phyloP scores from a whole-genome alignment of 2,113 vertebrate species.

The Caranx melampygus region DNA sequence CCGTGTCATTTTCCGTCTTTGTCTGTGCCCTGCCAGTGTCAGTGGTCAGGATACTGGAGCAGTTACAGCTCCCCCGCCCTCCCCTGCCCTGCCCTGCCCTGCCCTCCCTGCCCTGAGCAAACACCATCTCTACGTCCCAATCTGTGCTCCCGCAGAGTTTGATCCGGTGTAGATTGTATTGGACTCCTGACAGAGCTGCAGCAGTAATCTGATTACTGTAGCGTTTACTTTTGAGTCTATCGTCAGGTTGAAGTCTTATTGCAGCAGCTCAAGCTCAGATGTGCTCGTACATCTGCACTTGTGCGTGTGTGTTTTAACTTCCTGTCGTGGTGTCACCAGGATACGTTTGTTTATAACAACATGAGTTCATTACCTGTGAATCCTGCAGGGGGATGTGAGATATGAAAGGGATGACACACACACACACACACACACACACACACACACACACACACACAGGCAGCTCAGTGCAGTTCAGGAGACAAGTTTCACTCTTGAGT shows the following conservation, averaged over 20 bases:
- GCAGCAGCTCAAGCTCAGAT: neutral
- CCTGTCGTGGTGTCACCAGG: neutral
- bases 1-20: slow-evolving; percentile 14
- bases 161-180: neutral
- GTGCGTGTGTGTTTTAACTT: neutral
- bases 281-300: neutral
- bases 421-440: no score
- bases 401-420: neutral
- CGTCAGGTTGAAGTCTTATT: no score
- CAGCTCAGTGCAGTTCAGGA: neutral
- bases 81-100: slow-evolving; percentile 11
- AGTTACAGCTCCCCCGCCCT: slow-evolving; percentile 20
- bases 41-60: slow-evolving; percentile 29
- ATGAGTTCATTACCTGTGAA: neutral
- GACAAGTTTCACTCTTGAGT: slow-evolving; percentile 6
- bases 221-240: no score
- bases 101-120: slow-evolving; percentile 9
- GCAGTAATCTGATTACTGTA: neutral
- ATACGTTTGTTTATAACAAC: neutral
- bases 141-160: neutral
- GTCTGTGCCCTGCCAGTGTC: slow-evolving; percentile 2
- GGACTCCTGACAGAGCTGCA: neutral
- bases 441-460: neutral
- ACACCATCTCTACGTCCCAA: neutral
- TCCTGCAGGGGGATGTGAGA: neutral